A percentile compares a stretch with the other conserved stretches of the same genome.
These are phyloP conservation scores for Neostethus bicornis DNA, from an alignment of 2,797 vertebrate genomes.

Conservation along the genomic window DNA sequence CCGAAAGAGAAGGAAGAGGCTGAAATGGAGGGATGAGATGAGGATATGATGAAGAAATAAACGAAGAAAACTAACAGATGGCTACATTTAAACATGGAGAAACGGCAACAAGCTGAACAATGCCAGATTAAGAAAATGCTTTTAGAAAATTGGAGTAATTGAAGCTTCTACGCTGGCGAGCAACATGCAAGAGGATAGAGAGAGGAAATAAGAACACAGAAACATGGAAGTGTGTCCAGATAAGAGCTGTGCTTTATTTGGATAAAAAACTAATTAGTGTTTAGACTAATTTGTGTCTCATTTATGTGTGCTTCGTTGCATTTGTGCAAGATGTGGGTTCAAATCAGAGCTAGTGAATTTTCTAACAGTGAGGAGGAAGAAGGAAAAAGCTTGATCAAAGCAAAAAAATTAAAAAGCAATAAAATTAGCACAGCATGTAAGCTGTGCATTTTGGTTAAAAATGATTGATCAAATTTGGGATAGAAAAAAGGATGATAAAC, in stretches of 20 bases:
- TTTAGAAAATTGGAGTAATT: constrained; percentile 31
- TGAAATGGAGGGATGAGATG: constrained; percentile 29
- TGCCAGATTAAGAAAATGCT: constrained; percentile 37
- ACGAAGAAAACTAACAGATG: constrained; percentile 54
- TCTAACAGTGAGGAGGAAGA: background rate
- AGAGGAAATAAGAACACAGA: constrained; percentile 12
- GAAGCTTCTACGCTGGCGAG: constrained; percentile 18
- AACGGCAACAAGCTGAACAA: constrained; percentile 48
- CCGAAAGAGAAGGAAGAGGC: constrained; percentile 41
- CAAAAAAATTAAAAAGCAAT: constrained; percentile 3
- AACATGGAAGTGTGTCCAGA: constrained; percentile 18
- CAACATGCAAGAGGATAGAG: constrained; percentile 9
- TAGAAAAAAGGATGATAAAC: constrained; percentile 5
- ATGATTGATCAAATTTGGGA: background rate
- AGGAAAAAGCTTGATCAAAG: background rate
- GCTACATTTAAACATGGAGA: constrained; percentile 55
- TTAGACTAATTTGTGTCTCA: too few species aligned
- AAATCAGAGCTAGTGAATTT: too few species aligned
- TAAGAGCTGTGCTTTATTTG: constrained; percentile 3
- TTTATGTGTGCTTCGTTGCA: too few species aligned
- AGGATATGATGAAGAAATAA: constrained; percentile 28
- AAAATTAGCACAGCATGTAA: constrained; percentile 2
- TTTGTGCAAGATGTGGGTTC: too few species aligned
- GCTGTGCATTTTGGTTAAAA: background rate
- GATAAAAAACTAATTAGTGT: too few species aligned